Conservation (phyloP, 2,113 vertebrate species). For the Condylura cristata region DNA sequence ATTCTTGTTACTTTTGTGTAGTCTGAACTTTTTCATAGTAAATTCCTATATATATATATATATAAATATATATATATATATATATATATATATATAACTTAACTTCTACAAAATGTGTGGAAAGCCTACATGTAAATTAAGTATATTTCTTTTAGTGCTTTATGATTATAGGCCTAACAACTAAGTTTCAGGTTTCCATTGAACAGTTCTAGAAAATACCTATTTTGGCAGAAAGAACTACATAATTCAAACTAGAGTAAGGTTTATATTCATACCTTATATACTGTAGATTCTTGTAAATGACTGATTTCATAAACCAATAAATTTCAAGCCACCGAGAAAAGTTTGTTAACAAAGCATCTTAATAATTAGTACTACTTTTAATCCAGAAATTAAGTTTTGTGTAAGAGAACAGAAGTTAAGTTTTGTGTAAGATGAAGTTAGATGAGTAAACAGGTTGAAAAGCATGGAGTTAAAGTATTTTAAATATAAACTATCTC, state of each 20-base stretch:
- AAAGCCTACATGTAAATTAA: neutral
- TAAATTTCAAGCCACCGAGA: neutral
- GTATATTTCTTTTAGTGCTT: neutral
- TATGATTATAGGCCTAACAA: conserved; percentile 39
- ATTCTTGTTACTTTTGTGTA: neutral
- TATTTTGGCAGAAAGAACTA: neutral
- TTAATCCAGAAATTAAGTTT: neutral
- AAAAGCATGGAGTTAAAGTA: neutral
- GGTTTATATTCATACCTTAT: conserved; percentile 15
- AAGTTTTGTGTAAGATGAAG: neutral
- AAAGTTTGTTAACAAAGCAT: conserved; percentile 23
- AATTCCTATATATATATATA: neutral
- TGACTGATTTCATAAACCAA: conserved; percentile 20
- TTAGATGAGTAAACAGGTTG: neutral
- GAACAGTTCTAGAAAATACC: neutral
- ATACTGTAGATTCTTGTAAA: neutral
- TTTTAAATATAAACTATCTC: conserved; percentile 33
- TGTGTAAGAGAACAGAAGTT: neutral
- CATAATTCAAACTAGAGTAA: conserved; percentile 42
- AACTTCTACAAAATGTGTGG: neutral
- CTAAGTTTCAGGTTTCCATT: conserved; percentile 45
- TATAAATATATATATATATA: too few relatives aligned
- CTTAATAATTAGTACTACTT: neutral
- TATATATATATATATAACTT: too few relatives aligned
- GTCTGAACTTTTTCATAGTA: neutral